Conservation (phyloP, 1,140 invertebrate genomes). For the Drosophila parvula region DNA sequence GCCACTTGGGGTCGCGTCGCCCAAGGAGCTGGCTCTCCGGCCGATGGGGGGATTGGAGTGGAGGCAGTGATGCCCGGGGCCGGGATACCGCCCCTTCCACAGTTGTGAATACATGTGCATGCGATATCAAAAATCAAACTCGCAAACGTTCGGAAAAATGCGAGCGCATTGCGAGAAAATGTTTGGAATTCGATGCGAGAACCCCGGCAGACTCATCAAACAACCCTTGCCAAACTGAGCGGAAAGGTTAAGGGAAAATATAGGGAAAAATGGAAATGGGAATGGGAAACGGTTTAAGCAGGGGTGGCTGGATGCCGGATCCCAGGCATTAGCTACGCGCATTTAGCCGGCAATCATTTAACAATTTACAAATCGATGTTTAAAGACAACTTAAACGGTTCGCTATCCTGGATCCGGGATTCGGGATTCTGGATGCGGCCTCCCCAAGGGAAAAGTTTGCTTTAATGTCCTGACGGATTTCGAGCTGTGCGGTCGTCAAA, state of each 20-base stretch:
- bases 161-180: slow-evolving; percentile 69
- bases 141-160: slow-evolving; percentile 60
- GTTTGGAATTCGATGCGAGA: slow-evolving; percentile 63
- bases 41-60: slow-evolving; percentile 3
- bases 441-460: slow-evolving; percentile 42
- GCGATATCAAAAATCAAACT: slow-evolving; percentile 54
- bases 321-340: slow-evolving; percentile 72
- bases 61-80: slow-evolving; percentile 1
- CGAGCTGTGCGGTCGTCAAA: slow-evolving; percentile 59
- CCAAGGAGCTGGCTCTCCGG: slow-evolving; percentile 41
- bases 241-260: slow-evolving; percentile 26
- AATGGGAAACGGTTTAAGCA: slow-evolving; percentile 9
- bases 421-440: slow-evolving; percentile 23
- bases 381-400: slow-evolving; percentile 64
- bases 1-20: slow-evolving; percentile 54
- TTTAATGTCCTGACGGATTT: slow-evolving; percentile 61
- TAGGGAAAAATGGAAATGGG: slow-evolving; percentile 1
- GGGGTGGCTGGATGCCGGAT: slow-evolving; percentile 18
- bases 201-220: slow-evolving; percentile 31
- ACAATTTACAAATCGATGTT: slow-evolving; percentile 83
- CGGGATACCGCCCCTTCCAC: slow-evolving; percentile 13
- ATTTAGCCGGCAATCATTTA: slow-evolving; percentile 79
- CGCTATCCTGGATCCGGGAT: not conserved
- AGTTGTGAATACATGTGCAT: slow-evolving; percentile 31
- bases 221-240: slow-evolving; percentile 67